A percentile compares a stretch with the other conserved stretches of the same genome.
These are phyloP conservation scores for Sminthurinus aureus DNA, from an alignment of 2,888 invertebrate genomes.

Conservation along the genomic window DNA sequence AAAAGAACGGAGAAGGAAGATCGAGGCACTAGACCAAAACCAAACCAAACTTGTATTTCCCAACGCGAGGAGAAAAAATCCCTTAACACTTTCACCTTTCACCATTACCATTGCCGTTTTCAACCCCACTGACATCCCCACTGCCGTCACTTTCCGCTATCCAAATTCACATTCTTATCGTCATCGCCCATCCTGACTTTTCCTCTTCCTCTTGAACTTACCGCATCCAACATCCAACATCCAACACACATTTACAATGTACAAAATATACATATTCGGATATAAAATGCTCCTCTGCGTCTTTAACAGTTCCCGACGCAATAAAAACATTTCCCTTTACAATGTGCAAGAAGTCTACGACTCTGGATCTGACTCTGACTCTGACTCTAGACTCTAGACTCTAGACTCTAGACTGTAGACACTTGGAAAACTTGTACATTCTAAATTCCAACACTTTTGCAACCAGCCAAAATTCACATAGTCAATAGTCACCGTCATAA, in stretches of 20 bases:
- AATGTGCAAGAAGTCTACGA: neutral
- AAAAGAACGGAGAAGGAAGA: too few species aligned
- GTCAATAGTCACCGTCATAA: too few species aligned
- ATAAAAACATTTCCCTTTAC: conserved; percentile 13
- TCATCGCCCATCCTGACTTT: conserved; percentile 22
- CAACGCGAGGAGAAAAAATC: conserved; percentile 29
- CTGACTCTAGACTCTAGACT: too few species aligned
- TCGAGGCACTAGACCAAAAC: neutral
- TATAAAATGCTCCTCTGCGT: neutral
- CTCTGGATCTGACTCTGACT: too few species aligned
- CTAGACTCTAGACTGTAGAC: too few species aligned
- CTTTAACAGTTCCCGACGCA: neutral
- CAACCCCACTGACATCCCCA: neutral
- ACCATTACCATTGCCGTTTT: conserved; percentile 18
- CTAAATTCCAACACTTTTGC: too few species aligned
- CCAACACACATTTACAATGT: too few species aligned
- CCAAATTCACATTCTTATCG: too few species aligned
- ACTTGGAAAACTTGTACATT: too few species aligned
- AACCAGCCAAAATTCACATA: too few species aligned
- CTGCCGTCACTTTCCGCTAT: neutral
- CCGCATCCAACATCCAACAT: too few species aligned
- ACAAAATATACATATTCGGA: too few species aligned
- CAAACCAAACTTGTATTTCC: conserved; percentile 37
- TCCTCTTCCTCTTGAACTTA: conserved; percentile 11
- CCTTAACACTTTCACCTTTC: conserved; percentile 42